Conservation (phyloP, 2,888 invertebrate species). For the Nemotelus nigrinus region DNA sequence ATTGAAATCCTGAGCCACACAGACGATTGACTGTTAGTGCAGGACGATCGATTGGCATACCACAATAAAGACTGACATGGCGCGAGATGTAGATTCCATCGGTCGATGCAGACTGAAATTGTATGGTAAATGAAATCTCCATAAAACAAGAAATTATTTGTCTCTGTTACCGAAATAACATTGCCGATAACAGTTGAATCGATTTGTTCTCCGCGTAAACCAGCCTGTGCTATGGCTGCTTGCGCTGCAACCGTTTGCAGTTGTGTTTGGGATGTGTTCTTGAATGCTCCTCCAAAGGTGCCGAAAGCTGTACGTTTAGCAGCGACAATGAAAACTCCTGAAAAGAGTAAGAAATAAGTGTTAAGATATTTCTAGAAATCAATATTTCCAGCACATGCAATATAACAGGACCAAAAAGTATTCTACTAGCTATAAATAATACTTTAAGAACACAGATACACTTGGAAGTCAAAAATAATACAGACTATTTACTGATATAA, state of each 20-base stretch:
- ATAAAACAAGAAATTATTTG: background rate
- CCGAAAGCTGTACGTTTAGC: slow-evolving; percentile 98
- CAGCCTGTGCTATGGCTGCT: slow-evolving; percentile 81
- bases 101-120: slow-evolving; percentile 73
- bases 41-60: slow-evolving; percentile 85
- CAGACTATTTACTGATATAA: no score
- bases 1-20: slow-evolving; percentile 98
- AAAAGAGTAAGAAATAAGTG: slow-evolving; percentile 49
- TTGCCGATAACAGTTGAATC: slow-evolving; percentile 92
- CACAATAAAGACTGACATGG: slow-evolving; percentile 85
- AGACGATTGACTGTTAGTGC: slow-evolving; percentile 90
- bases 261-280: slow-evolving; percentile 77
- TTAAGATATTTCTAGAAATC: background rate
- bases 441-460: no score
- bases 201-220: slow-evolving; percentile 84
- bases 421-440: background rate
- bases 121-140: slow-evolving; percentile 1
- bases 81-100: slow-evolving; percentile 90
- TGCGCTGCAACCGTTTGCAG: slow-evolving; percentile 83
- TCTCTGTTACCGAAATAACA: slow-evolving; percentile 76
- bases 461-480: no score
- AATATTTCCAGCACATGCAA: background rate
- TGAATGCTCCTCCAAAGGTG: slow-evolving; percentile 87
- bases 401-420: background rate
- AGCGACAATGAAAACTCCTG: slow-evolving; percentile 90